phyloP scores from a whole-genome alignment of 2,797 vertebrate species.

The Parauchenoglanis punctatus region DNA sequence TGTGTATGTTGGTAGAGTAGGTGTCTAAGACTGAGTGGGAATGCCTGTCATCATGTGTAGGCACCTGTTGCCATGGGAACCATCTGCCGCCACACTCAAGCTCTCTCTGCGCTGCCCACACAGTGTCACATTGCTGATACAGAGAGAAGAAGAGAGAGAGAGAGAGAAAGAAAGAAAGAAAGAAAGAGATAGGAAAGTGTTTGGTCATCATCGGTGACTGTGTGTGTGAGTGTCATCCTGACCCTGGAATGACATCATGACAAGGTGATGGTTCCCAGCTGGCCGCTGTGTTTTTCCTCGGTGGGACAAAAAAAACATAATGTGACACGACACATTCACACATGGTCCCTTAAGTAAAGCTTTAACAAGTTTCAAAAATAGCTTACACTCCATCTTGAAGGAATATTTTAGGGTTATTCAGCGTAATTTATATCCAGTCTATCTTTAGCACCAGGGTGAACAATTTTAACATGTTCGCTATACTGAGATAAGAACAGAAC shows the following conservation, averaged over 20 bases:
- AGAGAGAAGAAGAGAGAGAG: conserved; percentile 54
- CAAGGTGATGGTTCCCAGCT: neutral
- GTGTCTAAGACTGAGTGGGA: conserved; percentile 79
- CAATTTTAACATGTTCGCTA: neutral
- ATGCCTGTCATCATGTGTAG: conserved; percentile 83
- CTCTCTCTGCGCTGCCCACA: conserved; percentile 76
- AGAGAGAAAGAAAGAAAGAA: conserved; percentile 22
- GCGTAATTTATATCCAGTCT: neutral
- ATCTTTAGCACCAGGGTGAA: neutral
- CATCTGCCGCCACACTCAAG: conserved; percentile 80
- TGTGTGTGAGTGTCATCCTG: conserved; percentile 18
- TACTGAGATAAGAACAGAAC: neutral
- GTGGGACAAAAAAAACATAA: neutral
- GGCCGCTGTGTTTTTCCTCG: neutral
- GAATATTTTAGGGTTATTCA: neutral
- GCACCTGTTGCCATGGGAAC: conserved; percentile 78
- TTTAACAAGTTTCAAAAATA: neutral
- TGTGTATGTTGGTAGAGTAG: conserved; percentile 57
- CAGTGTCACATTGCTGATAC: conserved; percentile 73
- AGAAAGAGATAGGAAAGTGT: conserved; percentile 25
- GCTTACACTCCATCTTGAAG: neutral
- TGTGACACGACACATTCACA: neutral
- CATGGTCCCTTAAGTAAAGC: neutral
- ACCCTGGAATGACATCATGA: conserved; percentile 8
- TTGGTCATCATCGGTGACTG: conserved; percentile 2